Evolutionary conservation across 2,797 vertebrate genomes (phyloP).

Genomic region (Esox lucius): DNA sequence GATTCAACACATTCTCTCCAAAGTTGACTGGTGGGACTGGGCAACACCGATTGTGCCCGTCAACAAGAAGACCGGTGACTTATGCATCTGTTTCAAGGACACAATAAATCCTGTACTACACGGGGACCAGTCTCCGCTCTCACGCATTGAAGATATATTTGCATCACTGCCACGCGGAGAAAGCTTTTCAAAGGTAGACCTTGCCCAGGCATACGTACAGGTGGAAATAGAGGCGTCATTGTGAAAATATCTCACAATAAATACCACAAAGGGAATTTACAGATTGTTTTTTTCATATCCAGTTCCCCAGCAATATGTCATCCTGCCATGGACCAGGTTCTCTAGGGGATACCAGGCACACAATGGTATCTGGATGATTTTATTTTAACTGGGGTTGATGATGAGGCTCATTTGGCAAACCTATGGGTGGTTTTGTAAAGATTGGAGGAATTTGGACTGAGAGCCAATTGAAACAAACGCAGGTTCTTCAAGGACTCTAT

Average conservation of each 20-base stretch:
- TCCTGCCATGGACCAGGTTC: constrained; percentile 21
- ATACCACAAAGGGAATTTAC: not conserved
- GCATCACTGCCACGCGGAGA: not conserved
- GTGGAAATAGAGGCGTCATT: constrained; percentile 25
- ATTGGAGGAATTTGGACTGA: no score
- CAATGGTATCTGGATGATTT: not conserved
- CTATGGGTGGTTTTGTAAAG: no score
- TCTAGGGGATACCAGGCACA: not conserved
- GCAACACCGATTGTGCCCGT: constrained; percentile 8
- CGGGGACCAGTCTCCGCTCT: constrained; percentile 22
- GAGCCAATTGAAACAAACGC: constrained; percentile 34
- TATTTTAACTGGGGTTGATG: not conserved
- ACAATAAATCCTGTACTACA: constrained; percentile 23
- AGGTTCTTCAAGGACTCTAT: constrained; percentile 40
- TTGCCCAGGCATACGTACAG: constrained; percentile 23
- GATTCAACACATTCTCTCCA: constrained; percentile 2
- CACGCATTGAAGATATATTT: constrained; percentile 23
- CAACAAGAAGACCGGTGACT: not conserved
- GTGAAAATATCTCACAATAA: not conserved
- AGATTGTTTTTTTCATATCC: constrained; percentile 33
- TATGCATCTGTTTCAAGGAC: not conserved
- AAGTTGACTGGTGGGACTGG: constrained; percentile 7
- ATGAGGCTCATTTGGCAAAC: not conserved
- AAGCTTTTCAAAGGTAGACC: constrained; percentile 21
- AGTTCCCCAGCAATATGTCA: constrained; percentile 27